phyloP scores from a whole-genome alignment of 92 coral and sea anemone genomes.

The Montipora capitata region DNA sequence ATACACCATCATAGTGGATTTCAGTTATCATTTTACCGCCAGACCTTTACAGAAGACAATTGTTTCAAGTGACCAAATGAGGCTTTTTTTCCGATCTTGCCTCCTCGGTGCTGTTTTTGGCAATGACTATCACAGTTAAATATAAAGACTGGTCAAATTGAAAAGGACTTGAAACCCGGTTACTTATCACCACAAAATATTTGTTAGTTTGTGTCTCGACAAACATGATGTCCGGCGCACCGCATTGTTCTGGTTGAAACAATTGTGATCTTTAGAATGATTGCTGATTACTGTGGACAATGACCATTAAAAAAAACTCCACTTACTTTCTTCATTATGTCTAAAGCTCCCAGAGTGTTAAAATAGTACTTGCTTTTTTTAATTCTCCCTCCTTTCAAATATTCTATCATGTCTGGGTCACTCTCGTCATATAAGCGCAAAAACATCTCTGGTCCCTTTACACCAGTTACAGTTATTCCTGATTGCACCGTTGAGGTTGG shows the following conservation, averaged over 20 bases:
- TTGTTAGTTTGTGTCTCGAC: no score
- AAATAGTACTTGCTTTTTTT: conserved; percentile 38
- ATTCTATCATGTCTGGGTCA: background rate
- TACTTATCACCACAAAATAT: no score
- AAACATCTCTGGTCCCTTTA: conserved; percentile 44
- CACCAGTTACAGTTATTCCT: conserved; percentile 1
- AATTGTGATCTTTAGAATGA: background rate
- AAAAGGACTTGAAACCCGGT: no score
- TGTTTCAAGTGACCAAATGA: no score
- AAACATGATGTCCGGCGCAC: no score
- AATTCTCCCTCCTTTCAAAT: conserved; percentile 29
- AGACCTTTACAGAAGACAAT: no score
- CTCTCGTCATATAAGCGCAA: conserved; percentile 52
- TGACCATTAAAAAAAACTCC: background rate
- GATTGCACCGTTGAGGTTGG: background rate
- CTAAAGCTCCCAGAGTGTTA: conserved; percentile 70
- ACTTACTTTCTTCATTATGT: conserved; percentile 46
- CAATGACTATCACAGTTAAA: no score
- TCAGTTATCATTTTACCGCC: no score
- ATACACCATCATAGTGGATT: no score
- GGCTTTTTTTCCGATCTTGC: no score
- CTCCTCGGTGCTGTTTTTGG: no score
- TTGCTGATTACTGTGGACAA: background rate
- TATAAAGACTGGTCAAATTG: no score
- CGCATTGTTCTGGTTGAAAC: background rate